Evolutionary conservation across 2,797 vertebrate genomes (phyloP), one percentile per base, ranked within the genome.

Genomic region (Onychomys leucogaster): DNA sequence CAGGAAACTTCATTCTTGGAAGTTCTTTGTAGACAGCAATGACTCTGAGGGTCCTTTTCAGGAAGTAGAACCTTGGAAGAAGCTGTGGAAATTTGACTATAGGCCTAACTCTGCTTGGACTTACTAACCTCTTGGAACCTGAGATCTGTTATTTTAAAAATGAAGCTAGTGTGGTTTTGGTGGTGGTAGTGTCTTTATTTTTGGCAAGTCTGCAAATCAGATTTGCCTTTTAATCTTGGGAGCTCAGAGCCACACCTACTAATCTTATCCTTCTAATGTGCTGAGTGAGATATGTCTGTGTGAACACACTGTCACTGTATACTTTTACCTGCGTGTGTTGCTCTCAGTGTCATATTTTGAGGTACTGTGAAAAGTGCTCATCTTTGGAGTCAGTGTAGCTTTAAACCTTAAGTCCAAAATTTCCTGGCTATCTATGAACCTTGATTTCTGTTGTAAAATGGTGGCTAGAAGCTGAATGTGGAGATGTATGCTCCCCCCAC

Each of bases 401-500:
- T 97, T 80, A 95, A 1, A 34, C 65, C 76, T 46, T 76, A 49
- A 77, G 41, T 80, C 29, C 32, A 34, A 0, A 29, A 32, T 95
- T 87, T 81, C 55, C 90, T 67, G 83, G 75, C 65, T 91, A 10
- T 83, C 14, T 46, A 0, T 84, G 43, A 59, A 6, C 52, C 14
- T 69, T 81, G 86, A 27, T 87, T 71, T 95, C 16, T 57, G 88
- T 63, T 92, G 57, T 90, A 90, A 73, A 90, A 41, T 55, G 82
- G 43, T 90, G 23, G 7, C 75, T 49, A 78, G 73, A 89, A 59
- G 52, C 85, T 43, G 17, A 88, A 63, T 49, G 41, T 89, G 43
- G 12, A 2, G 19, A 63, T 63, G 32, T 43, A n/a, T 63, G 57
- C 21, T 61, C 89, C n/a, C n/a, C n/a, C n/a, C n/a, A n/a, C n/a